Base-by-base conservation (phyloP, 2,113 vertebrate genomes). In the Dicerorhinus sumatrensis region DNA sequence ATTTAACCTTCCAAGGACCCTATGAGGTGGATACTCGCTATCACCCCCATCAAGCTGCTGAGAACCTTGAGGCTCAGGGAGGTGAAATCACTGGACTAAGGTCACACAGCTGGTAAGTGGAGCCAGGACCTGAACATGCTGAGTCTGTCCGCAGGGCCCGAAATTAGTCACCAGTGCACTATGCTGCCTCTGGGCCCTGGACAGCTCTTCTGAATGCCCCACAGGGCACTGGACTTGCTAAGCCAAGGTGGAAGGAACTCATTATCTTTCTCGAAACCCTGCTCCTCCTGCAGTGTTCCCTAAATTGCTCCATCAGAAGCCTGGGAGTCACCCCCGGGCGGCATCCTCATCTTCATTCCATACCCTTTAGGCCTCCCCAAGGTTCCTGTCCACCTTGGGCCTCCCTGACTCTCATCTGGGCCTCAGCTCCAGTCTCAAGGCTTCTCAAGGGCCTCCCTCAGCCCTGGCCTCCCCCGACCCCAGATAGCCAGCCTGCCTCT, bases 141-240 rank as follows among this genome's bases (percentile, higher is more conserved):
- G 33, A 29, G 39, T 72, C 89, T 96, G 39, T 93, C 65, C 29
- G 27, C 73, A 72, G 48, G 94, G 76, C 13, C 60, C 67, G 72
- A 60, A 60, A 42, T 62, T n/a, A 65, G 39, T 82, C 56, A 48
- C 42, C 85, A 46, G 14, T 36, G 25, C 56, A 17, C 70, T 27
- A 2, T 17, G 48, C 62, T 51, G 51, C 51, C 13, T 65, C 87
- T 48, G 65, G 60, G 72, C 18, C 92, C 29, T 6, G 13, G 54
- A 58, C 3, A 39, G 70, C 13, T 75, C 23, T 83, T 51, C 56
- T 7, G 23, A 81, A 60, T 25, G 67, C 82, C 75, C 80, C 27
- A 1, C 1, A 62, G 76, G 69, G 48, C 79, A 70, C 87, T 11
- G 14, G 80, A 69, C n/a, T 85, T 60, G 39, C 31, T 70, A 58